These are phyloP conservation scores for Ivindomyrus marchei DNA, from an alignment of 2,113 vertebrate species.

Conservation along the genomic window DNA sequence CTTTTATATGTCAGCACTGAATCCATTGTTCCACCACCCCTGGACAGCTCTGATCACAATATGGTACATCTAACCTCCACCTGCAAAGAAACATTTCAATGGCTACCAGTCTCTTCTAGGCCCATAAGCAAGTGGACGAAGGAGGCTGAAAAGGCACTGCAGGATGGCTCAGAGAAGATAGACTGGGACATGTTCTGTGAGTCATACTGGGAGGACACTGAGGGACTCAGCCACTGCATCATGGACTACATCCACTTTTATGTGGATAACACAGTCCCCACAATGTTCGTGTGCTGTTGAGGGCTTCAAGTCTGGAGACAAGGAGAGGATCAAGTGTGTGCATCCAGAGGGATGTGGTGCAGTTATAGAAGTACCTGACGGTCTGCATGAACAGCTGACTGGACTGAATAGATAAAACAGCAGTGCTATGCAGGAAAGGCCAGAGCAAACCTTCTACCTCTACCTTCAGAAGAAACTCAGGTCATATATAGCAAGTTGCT, in stretches of 20 bases:
- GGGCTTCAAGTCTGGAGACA: background rate
- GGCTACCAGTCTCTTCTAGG: background rate
- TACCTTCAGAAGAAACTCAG: background rate
- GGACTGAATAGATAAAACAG: background rate
- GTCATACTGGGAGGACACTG: background rate
- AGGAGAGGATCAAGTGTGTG: background rate
- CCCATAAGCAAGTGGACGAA: background rate
- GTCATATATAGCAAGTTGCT: background rate
- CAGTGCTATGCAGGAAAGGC: background rate
- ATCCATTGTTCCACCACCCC: background rate
- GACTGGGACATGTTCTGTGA: background rate
- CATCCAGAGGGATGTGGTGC: background rate
- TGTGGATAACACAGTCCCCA: background rate
- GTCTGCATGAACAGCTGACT: background rate
- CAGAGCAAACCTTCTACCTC: background rate
- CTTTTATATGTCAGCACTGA: background rate
- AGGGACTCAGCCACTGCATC: background rate
- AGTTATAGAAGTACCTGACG: background rate
- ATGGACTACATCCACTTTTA: background rate
- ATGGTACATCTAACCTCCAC: background rate
- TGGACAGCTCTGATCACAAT: background rate
- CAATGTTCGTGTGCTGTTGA: background rate
- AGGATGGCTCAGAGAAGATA: background rate
- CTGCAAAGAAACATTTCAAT: background rate
- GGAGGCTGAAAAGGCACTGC: background rate